Conservation (phyloP, 2,888 invertebrate species). For the Leptopilina syphax region DNA sequence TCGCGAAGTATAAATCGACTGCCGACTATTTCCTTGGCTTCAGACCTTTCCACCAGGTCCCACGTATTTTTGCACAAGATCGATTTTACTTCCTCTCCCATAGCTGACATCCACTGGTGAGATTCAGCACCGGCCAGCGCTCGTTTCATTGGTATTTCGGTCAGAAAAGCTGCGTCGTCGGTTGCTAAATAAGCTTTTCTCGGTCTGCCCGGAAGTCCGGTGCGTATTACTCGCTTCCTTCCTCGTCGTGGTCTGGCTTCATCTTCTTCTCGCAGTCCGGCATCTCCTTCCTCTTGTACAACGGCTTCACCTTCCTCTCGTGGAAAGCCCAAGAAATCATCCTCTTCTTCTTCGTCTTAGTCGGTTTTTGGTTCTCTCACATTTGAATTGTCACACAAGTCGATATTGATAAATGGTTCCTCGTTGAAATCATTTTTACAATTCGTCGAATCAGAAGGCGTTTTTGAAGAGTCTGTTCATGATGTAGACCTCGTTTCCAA, state of each 20-base stretch:
- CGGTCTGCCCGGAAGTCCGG: conserved; percentile 2
- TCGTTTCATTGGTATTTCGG: no score
- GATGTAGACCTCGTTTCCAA: conserved; percentile 45
- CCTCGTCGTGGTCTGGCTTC: not conserved
- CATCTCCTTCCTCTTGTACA: no score
- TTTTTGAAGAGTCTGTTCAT: conserved; percentile 51
- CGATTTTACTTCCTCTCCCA: conserved; percentile 23
- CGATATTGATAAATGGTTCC: no score
- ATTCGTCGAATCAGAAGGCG: not conserved
- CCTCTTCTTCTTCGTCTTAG: not conserved
- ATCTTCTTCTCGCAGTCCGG: no score
- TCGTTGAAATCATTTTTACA: not conserved
- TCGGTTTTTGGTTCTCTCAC: not conserved
- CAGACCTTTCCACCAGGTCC: conserved; percentile 27
- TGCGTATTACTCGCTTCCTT: not conserved
- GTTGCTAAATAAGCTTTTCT: not conserved
- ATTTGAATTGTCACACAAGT: not conserved
- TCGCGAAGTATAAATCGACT: conserved; percentile 28
- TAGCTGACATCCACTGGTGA: conserved; percentile 18
- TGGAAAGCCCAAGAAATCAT: not conserved
- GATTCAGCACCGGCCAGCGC: no score
- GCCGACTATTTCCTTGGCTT: not conserved
- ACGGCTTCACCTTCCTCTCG: not conserved
- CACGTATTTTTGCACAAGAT: conserved; percentile 34
- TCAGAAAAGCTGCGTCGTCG: no score